Evolutionary conservation across 2,797 vertebrate species (phyloP), one percentile per base, ranked within the genome.

Genomic region (Pitangus sulphuratus): DNA sequence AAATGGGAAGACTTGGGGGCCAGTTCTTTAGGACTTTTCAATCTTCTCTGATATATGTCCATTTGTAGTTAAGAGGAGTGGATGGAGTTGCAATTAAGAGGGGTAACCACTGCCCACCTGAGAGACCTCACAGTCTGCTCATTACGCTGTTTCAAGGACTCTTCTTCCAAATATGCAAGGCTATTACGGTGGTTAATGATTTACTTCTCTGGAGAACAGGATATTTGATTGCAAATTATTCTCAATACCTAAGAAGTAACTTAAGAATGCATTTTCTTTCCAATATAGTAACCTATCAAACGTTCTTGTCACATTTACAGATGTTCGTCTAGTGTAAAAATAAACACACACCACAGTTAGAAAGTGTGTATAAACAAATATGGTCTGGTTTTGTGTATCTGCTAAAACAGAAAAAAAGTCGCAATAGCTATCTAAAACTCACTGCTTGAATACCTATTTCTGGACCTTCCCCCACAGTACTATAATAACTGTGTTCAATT

Each of bases 271-370:
- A 77, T 81, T 81, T 87, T 13, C 18, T 91, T 83, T 93, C 74
- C 53, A 72, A 13, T 75, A 48, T 76, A 88, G 65, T 61, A 80
- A 78, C 31, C 44, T 50, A 65, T 69, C 25, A 62, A 35, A 75
- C 47, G 40, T 87, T 93, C 70, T 57, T 62, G 57, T 71, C 78
- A 69, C 1, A 0, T 77, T 96, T 85, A 71, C 76, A 92, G 53
- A 71, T 85, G 69, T 91, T 95, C 50, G 70, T 20, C 42, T 64
- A 37, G 22, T 54, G 26, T 83, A 89, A 85, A 96, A 89, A 75
- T 18, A 87, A 92, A 87, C 53, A 53, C 2, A 7, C 25, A 75
- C 57, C 82, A 92, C 61, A 45, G 44, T 53, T 48, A 70, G 45
- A 42, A 84, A 33, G 15, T 42, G 12, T 53, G 13, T 87, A 44